A percentile compares a stretch with the other conserved stretches of the same genome.
Evolutionary conservation across 2,888 invertebrate genomes (phyloP).

Genomic region (Lithosia quadra): DNA sequence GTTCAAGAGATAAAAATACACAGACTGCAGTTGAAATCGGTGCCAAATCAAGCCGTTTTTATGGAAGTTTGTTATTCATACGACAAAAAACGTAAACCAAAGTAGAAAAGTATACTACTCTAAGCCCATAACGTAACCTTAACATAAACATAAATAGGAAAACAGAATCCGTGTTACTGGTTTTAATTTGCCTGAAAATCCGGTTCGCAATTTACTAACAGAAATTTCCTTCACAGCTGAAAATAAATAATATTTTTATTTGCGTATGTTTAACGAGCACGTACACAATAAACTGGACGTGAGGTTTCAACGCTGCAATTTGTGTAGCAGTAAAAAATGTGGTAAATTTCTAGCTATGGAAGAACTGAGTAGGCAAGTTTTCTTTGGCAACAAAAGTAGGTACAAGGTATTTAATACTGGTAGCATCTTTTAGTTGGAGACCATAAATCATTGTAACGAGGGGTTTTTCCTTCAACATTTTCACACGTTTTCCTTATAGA

Average conservation of each 20-base stretch:
- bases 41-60: too few species aligned
- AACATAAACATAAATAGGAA: neutral
- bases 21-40: too few species aligned
- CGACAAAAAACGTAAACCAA: too few species aligned
- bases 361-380: conserved; percentile 54
- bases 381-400: conserved; percentile 65
- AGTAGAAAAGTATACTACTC: neutral
- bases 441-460: conserved; percentile 83
- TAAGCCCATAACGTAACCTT: neutral
- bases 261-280: conserved; percentile 36
- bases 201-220: neutral
- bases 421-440: conserved; percentile 69
- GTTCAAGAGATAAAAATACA: too few species aligned
- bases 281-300: conserved; percentile 25
- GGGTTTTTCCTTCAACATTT: conserved; percentile 68
- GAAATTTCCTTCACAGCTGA: neutral
- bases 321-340: conserved; percentile 41
- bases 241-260: conserved; percentile 5
- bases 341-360: conserved; percentile 44
- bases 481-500: conserved; percentile 74
- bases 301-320: conserved; percentile 32
- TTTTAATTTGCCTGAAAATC: neutral
- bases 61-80: too few species aligned
- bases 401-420: conserved; percentile 60
- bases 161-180: neutral